Percentiles rank a stretch among this genome's conserved stretches.
These are phyloP conservation scores for Hanleya hanleyi DNA, from an alignment of 2,888 invertebrate species.

Conservation along the genomic window DNA sequence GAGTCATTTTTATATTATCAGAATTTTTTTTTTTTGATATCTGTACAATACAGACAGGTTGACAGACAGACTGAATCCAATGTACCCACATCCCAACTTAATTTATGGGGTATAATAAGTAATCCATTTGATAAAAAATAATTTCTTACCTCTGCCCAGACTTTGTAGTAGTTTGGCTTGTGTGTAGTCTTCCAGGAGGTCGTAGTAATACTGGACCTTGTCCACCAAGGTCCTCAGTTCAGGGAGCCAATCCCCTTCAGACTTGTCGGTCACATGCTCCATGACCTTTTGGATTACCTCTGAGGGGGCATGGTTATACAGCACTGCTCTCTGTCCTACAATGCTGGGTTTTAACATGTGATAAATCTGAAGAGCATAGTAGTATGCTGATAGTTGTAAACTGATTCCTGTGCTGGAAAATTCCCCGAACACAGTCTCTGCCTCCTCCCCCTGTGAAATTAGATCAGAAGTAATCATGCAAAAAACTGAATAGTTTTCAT, in stretches of 20 bases:
- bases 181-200: conserved; percentile 71
- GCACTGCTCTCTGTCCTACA: conserved; percentile 40
- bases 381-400: conserved; percentile 73
- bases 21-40: background rate
- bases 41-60: background rate
- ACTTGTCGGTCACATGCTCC: conserved; percentile 44
- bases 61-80: background rate
- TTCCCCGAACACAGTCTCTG: conserved; percentile 68
- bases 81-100: no score
- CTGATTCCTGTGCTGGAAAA: conserved; percentile 72
- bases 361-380: conserved; percentile 71
- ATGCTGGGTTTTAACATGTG: conserved; percentile 45
- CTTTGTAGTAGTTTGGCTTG: conserved; percentile 74
- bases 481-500: no score
- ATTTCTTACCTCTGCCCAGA: conserved; percentile 71
- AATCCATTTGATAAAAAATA: no score
- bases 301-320: conserved; percentile 49
- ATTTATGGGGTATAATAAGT: no score
- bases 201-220: conserved; percentile 67
- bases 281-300: conserved; percentile 56
- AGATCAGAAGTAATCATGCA: no score
- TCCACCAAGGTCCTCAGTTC: conserved; percentile 50
- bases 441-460: conserved; percentile 65
- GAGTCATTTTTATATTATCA: no score
- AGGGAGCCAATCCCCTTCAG: conserved; percentile 47